Evolutionary conservation across 2,888 invertebrate species (phyloP), one percentile per base, ranked within the genome.

Genomic region (Drosophila mimica): DNA sequence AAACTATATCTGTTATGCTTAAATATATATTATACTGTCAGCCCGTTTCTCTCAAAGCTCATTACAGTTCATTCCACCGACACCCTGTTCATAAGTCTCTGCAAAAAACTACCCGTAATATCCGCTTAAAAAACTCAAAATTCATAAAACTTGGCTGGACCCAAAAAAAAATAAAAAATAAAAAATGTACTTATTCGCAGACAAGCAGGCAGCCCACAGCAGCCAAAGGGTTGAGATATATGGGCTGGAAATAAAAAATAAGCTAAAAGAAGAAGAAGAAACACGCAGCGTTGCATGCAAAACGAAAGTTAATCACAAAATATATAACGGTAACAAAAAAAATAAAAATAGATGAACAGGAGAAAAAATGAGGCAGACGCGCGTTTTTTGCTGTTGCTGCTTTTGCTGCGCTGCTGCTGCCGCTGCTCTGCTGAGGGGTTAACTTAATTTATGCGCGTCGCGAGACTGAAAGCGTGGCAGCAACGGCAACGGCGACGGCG

Each of bases 231-330:
- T 91, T 91, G 88, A 86, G 87, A 68, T 84, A 82, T 82, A 72
- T 64, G 62, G 62, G 62, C 67, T 54, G 51, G 51, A 58, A 60
- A 30, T 38, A 70, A 57, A 62, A 77, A 72, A 68, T 3, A 36
- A 54, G 28, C 17, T 20, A 28, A 28, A 73, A 54, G 43, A 58
- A 65, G 64, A 66, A 67, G 65, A 69, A 73, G 82, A 79, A 81
- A 78, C 72, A 74, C 75, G 67, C 64, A 86, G 74, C 68, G 69
- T 89, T 74, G 91, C 91, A 89, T 88, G 90, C 88, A 86, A 80
- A 83, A 82, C 80, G 79, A 89, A 88, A 91, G 90, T 90, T 90
- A 90, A 91, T 92, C 92, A 89, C 82, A 81, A 91, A 89, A 82
- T 76, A 82, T 76, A 84, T 81, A 83, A 83, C 77, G 84, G 75